A percentile compares a stretch with the other conserved stretches of the same genome.
phyloP scores from a whole-genome alignment of 2,113 vertebrate species.

The Nannobrachium achirus region DNA sequence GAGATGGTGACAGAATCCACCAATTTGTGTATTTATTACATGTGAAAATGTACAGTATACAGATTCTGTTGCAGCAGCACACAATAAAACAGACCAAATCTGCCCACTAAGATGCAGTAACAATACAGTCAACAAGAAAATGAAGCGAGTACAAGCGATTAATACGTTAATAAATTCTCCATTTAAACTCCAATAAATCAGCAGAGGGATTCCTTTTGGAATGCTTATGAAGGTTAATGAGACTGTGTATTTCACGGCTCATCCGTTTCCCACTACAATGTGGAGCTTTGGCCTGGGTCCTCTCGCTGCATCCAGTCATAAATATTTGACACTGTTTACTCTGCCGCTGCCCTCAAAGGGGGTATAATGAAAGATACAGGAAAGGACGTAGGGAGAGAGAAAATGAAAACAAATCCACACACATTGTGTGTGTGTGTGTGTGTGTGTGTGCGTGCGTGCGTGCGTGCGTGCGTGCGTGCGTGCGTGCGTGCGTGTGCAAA shows the following conservation, averaged over 20 bases:
- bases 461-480: background rate
- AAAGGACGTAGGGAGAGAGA: background rate
- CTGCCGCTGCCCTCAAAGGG: slow-evolving; percentile 24
- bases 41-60: background rate
- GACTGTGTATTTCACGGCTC: slow-evolving; percentile 12
- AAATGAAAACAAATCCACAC: background rate
- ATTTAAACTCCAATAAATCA: background rate
- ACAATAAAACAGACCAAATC: too few species aligned
- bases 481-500: background rate
- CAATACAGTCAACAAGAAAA: too few species aligned
- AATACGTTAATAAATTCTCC: background rate
- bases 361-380: background rate
- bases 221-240: slow-evolving; percentile 7
- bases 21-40: background rate
- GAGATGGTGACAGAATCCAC: too few species aligned
- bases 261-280: slow-evolving; percentile 21
- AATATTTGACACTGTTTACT: slow-evolving; percentile 51
- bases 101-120: too few species aligned
- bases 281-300: slow-evolving; percentile 4
- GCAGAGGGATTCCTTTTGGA: background rate
- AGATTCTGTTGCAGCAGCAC: background rate
- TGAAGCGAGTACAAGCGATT: too few species aligned
- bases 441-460: slow-evolving; percentile 1
- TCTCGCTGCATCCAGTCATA: slow-evolving; percentile 17
- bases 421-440: background rate